phyloP scores from a whole-genome alignment of 2,113 vertebrate species.

The Crotalus helleri region DNA sequence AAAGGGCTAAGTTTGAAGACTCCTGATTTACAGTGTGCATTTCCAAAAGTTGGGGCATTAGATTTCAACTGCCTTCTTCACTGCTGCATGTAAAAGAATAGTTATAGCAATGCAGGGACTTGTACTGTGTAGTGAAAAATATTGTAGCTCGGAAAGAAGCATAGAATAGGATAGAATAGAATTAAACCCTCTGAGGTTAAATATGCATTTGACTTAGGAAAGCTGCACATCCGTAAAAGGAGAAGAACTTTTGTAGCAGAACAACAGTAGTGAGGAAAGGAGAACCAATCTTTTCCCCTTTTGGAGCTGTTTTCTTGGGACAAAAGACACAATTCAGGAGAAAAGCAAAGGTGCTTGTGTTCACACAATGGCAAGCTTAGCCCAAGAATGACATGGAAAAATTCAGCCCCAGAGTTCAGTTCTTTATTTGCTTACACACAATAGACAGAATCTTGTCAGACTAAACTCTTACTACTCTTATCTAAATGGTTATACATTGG shows the following conservation, averaged over 20 bases:
- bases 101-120: neutral
- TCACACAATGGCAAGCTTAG: neutral
- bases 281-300: neutral
- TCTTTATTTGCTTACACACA: neutral
- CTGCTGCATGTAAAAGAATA: neutral
- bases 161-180: neutral
- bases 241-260: neutral
- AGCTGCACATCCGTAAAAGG: neutral
- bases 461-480: neutral
- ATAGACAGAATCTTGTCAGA: neutral
- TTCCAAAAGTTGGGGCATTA: neutral
- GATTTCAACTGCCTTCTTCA: neutral
- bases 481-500: neutral
- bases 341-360: neutral
- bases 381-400: neutral
- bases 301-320: neutral
- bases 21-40: neutral
- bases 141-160: neutral
- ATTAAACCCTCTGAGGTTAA: neutral
- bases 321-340: neutral
- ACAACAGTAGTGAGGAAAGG: neutral
- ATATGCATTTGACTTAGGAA: neutral
- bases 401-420: neutral
- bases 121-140: neutral
- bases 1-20: too few relatives aligned